A percentile compares a stretch with the other conserved stretches of the same genome.
Evolutionary conservation across 1,140 invertebrate species (phyloP).

Genomic region (Armadillidium nasatum): DNA sequence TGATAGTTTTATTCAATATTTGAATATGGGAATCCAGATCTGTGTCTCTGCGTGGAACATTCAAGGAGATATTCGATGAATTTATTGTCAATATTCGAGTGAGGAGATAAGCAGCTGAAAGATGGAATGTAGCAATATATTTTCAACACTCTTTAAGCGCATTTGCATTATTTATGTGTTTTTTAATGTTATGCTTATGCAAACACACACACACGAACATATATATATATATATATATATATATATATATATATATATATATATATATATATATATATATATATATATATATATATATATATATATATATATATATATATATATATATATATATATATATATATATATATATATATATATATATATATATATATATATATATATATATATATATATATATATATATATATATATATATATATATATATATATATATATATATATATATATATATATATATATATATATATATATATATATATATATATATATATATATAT

Average conservation of each 20-base stretch:
- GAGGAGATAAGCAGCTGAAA: conserved; percentile 2
- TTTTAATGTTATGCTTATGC: neutral
- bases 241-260: neutral
- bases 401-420: neutral
- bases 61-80: neutral
- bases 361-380: too few species aligned
- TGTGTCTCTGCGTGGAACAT: neutral
- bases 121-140: neutral
- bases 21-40: neutral
- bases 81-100: neutral
- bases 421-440: conserved; percentile 1
- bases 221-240: neutral
- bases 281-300: conserved; percentile 25
- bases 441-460: conserved; percentile 21
- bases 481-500: conserved; percentile 10
- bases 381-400: too few species aligned
- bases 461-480: conserved; percentile 19
- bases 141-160: neutral
- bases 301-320: too few species aligned
- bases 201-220: neutral
- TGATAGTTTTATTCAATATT: neutral
- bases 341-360: too few species aligned
- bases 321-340: too few species aligned
- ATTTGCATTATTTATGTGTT: neutral
- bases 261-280: conserved; percentile 16